A percentile compares a stretch with the other conserved stretches of the same genome.
phyloP scores from a whole-genome alignment of 2,113 vertebrate genomes.

The Actenoides lindsayi region DNA sequence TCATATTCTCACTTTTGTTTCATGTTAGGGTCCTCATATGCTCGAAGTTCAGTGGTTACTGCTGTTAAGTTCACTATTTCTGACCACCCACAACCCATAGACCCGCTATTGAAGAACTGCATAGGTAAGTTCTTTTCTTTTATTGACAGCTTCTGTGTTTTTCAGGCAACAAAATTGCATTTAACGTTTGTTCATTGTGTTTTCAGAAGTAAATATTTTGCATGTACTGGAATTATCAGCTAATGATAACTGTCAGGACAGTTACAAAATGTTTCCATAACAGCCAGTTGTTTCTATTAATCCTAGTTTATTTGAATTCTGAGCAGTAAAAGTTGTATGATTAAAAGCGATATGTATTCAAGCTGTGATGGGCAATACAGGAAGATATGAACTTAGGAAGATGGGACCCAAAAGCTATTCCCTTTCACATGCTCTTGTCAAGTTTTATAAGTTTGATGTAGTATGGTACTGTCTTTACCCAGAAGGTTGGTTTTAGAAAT shows the following conservation, averaged over 20 bases:
- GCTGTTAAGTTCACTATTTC: conserved; percentile 99
- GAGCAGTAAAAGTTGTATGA: neutral
- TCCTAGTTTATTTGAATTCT: neutral
- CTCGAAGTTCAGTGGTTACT: conserved; percentile 96
- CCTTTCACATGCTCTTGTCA: neutral
- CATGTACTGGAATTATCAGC: neutral
- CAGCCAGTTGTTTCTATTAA: neutral
- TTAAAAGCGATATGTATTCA: neutral
- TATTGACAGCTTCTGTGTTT: neutral
- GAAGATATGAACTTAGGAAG: neutral
- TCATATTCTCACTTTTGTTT: neutral
- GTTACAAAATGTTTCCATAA: neutral
- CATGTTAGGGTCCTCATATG: conserved; percentile 91
- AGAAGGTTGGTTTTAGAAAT: neutral
- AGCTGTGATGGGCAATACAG: neutral
- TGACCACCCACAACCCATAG: conserved; percentile 96
- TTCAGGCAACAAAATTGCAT: neutral
- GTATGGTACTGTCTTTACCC: neutral
- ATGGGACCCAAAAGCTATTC: neutral
- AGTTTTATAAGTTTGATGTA: neutral
- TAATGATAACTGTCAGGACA: neutral
- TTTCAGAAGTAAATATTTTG: neutral
- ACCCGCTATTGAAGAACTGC: conserved; percentile 96
- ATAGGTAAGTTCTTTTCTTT: conserved; percentile 82
- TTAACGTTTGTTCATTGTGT: neutral